A percentile compares a stretch with the other conserved stretches of the same genome.
Conservation (phyloP, 2,797 vertebrate species). For the Rhabdomys pumilio region DNA sequence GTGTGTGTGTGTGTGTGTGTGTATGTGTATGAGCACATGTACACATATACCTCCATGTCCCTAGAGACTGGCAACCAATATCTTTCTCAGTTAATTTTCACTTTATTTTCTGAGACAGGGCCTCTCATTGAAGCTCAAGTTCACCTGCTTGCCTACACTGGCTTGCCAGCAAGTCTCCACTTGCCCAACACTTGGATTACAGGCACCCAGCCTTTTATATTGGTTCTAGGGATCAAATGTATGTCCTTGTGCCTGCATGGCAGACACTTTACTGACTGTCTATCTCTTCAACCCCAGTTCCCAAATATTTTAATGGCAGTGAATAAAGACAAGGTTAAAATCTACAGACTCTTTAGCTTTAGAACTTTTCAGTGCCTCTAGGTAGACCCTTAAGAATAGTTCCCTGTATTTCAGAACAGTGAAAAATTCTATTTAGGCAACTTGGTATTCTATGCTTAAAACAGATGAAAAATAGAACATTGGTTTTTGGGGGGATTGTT, state of each 20-base stretch:
- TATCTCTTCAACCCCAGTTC: neutral
- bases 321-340: conserved; percentile 53
- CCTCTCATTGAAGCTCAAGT: neutral
- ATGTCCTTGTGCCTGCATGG: neutral
- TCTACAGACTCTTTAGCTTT: conserved; percentile 38
- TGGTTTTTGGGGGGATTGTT: neutral
- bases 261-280: neutral
- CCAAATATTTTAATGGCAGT: neutral
- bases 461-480: neutral
- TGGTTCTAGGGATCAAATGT: neutral
- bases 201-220: neutral
- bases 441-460: conserved; percentile 6
- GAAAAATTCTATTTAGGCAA: conserved; percentile 22
- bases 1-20: neutral
- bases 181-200: neutral
- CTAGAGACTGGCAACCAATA: too few species aligned
- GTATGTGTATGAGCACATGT: neutral
- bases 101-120: neutral
- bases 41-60: too few species aligned
- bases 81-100: neutral
- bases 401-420: neutral
- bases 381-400: neutral
- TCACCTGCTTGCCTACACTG: neutral
- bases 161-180: neutral
- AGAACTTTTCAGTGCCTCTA: neutral